Evolutionary conservation across 2,797 vertebrate genomes (phyloP), one percentile per base, ranked within the genome.

Genomic region (Sebastes itinus): DNA sequence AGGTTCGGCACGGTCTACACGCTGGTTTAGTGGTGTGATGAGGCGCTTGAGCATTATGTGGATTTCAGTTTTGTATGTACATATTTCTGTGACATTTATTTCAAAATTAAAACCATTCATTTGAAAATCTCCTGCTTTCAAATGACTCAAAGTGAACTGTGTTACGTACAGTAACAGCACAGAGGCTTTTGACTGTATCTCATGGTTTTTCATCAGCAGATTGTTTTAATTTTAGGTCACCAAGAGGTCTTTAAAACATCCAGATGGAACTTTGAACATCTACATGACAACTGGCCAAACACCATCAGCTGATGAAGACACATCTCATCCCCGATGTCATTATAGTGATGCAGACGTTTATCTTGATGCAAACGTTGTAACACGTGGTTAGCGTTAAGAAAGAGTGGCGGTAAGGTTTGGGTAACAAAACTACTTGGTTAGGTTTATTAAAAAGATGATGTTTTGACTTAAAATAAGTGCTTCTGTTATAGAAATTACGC

Each of bases 1-100:
- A 81, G 87, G 85, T 87, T 87, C 85, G 74, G 82, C 86, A 55
- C 81, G 76, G 84, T 81, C 81, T 74, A 74, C 67, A 64, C 61
- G 74, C 87, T 88, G 81, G 32, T 83, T 89, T 83, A 84, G 16
- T n/a, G 11, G n/a, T 56, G 66, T 55, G 28, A 55, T 6, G 28
- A 55, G 66, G 20, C 1, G 13, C 28, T 22, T 28, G 7, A n/a
- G 27, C 11, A 28, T 9, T 22, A 3, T 20, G 6, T 22, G 56
- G 13, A 4, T 18, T 59, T 33, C 16, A 32, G 18, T 59, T 70
- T 30, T 6, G 3, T 35, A 13, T 7, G 14, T 33, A 11, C 52
- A n/a, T 11, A 58, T 30, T 42, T 66, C 2, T 32, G 5, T 9
- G 18, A 32, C 8, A 46, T 64, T 55, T 23, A 46, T 27, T 30